Conservation (phyloP, 2,113 vertebrate species). For the Elgaria multicarinata region DNA sequence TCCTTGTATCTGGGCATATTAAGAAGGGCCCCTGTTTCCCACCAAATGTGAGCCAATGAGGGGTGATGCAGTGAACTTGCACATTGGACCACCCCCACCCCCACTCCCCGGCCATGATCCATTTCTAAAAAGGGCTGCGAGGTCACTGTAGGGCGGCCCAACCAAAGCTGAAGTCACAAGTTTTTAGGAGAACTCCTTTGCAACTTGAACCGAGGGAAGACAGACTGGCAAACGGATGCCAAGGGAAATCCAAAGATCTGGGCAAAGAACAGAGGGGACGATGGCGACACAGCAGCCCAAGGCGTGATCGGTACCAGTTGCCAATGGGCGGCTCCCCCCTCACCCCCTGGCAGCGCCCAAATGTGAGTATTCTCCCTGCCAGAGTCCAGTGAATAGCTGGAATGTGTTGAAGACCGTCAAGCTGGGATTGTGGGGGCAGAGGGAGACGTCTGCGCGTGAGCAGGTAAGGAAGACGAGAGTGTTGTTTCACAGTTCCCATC, state of each 20-base stretch:
- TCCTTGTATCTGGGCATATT: background rate
- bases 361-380: background rate
- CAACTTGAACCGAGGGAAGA: too few species aligned
- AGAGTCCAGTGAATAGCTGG: background rate
- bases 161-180: background rate
- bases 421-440: accelerated
- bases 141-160: too few species aligned
- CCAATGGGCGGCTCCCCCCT: background rate
- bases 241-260: background rate
- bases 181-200: background rate
- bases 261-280: background rate
- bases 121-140: background rate
- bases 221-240: background rate
- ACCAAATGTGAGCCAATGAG: background rate
- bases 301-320: too few species aligned
- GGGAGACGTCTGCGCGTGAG: background rate
- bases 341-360: background rate
- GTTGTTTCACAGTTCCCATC: background rate
- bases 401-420: background rate
- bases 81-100: background rate
- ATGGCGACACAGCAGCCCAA: too few species aligned
- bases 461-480: background rate
- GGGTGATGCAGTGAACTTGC: too few species aligned
- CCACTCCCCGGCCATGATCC: too few species aligned
- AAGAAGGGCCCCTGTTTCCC: too few species aligned